Base-by-base conservation (phyloP, 2,888 invertebrate genomes). In the Crocallis elinguaria region DNA sequence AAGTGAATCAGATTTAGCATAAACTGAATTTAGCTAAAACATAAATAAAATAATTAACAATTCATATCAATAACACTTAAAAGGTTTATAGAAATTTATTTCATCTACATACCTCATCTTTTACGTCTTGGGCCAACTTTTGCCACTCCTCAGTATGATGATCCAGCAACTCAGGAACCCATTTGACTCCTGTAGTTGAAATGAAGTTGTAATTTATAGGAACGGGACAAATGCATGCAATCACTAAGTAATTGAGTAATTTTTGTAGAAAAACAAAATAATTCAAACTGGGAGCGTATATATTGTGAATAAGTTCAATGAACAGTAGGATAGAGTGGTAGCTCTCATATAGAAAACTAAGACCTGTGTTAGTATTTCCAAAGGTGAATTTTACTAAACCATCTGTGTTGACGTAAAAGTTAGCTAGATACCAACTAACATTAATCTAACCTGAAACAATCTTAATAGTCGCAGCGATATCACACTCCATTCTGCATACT, bases 91-190 rank as follows among this genome's bases (percentile, higher is more conserved):
- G 25, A 25, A 30, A 13, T 43, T 11, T 17, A 29, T 49, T 33
- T 45, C 27, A 14, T 17, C 23, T 19, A 58, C 45, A 75, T 84
- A 97, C 96, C 93, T 97, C 96, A 64, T 93, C 93, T 84, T 96
- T 95, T 27, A 97, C 94, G 74, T 96, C 96, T 67, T 95, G 93
- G 0, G 97, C 97, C 25, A 97, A 88, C 58, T 94, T 93, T 78
- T 97, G 96, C 95, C 96, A 98, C 83, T 97, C 97, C 51, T 94
- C 92, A 0, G 97, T 97, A 75, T 97, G 96, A 67, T 96, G 94
- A 82, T 97, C 97, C 38, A 97, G 87, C 25, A 97, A 87, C 79
- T 97, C 97, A 0, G 97, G 97, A 35, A 95, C 94, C 97, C 97
- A 98, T 73, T 94, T 93, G 0, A 94, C 95, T 23, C 95, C 92